Base-by-base conservation (phyloP, 1,140 invertebrate species). In the Doryteuthis pealeii region DNA sequence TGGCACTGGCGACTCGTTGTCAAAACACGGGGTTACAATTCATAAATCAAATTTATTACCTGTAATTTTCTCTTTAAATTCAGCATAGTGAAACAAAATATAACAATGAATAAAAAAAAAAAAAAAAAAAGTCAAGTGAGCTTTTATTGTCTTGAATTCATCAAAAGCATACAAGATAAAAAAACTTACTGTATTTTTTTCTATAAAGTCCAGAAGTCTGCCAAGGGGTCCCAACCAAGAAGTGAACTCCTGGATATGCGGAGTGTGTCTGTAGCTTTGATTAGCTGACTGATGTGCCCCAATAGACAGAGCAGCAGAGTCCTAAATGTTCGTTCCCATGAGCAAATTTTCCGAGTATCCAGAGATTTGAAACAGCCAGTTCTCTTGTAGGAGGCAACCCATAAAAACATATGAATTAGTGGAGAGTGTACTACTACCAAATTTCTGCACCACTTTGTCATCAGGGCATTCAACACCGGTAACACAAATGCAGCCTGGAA, bases 171-270 rank as follows among this genome's bases (percentile, higher is more conserved):
- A 40, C n/a, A 40, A 40, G 35, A 5, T 40, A n/a, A 40, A 40
- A n/a, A n/a, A 40, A 40, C 79, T 90, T 1, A 99, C 90, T 69
- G 93, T 91, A 15, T 91, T 91, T 74, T 91, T 91, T 0, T 92
- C 89, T 0, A 97, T 90, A 77, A 99, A 94, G 84, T 99, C 96
- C 32, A 93, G 89, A 1, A 99, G 89, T 43, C 98, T 90, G 0
- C 98, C 98, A 0, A n/a, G 96, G 94, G 0, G 98, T 99, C 2
- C 94, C 96, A 1, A 98, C 96, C 1, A 99, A 85, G 77, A 99
- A 92, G 83, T 99, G 93, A 74, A 93, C 94, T 0, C 97, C 97
- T n/a, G n/a, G n/a, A n/a, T 70, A 89, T 89, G 83, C 91, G 78
- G n/a, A 90, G 87, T 40, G 91, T 90, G n/a, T n/a, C n/a, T 30